Percentiles rank a stretch among this genome's conserved stretches.
Evolutionary conservation across 92 coral and sea anemone species (phyloP).

Genomic region (Meandrina meandrites): DNA sequence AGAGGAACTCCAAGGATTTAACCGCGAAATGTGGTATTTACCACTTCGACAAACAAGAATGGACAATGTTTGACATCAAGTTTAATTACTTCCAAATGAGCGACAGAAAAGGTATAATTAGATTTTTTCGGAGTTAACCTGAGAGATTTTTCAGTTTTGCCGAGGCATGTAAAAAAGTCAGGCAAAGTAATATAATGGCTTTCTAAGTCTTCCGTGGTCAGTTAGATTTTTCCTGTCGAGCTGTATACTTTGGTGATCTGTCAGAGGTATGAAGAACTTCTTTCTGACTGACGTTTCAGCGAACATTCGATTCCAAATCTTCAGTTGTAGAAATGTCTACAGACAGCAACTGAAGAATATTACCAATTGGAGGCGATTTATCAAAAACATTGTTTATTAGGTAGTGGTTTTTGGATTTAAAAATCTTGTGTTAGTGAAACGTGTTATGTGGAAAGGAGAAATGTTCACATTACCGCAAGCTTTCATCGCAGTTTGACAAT

Average conservation of each 20-base stretch:
- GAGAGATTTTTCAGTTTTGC: no score
- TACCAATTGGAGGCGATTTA: not conserved
- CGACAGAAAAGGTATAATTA: no score
- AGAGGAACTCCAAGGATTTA: no score
- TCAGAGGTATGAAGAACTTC: not conserved
- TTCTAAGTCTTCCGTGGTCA: no score
- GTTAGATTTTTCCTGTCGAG: not conserved
- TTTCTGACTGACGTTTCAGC: slow-evolving; percentile 7
- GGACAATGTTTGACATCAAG: no score
- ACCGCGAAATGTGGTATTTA: no score
- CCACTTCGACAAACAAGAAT: no score
- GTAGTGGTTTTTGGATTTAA: not conserved
- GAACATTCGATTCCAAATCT: no score
- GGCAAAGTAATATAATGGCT: no score
- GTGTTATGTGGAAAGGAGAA: not conserved
- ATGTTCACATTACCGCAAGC: not conserved
- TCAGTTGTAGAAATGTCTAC: not conserved
- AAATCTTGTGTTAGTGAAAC: not conserved
- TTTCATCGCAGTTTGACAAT: not conserved
- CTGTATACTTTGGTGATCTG: not conserved
- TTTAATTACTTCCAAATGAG: no score
- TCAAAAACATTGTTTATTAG: not conserved
- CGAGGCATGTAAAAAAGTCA: no score
- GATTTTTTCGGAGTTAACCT: no score
- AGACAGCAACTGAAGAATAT: not conserved